phyloP scores from a whole-genome alignment of 2,113 vertebrate species.

The Prolemur simus region DNA sequence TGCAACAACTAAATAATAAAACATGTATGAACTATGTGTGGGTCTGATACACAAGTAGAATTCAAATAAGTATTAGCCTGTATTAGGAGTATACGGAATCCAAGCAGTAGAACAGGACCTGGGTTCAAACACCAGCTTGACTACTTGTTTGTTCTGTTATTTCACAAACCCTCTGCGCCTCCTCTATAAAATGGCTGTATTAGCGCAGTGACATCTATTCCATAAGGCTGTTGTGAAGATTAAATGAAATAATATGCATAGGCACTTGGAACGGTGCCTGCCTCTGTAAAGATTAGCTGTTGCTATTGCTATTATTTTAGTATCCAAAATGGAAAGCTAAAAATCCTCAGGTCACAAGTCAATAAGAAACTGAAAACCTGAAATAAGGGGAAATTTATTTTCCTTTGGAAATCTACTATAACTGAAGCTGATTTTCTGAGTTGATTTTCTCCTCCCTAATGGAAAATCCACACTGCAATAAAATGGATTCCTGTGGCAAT shows the following conservation, averaged over 20 bases:
- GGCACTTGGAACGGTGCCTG: neutral
- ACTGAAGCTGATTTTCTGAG: slow-evolving; percentile 12
- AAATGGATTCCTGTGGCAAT: neutral
- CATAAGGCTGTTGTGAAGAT: neutral
- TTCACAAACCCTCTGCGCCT: neutral
- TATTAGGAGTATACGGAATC: neutral
- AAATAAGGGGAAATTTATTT: neutral
- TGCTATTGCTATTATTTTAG: neutral
- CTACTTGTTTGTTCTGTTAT: neutral
- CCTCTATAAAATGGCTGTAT: neutral
- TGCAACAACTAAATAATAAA: neutral
- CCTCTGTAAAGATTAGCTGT: neutral
- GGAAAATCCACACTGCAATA: slow-evolving; percentile 18
- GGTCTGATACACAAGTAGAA: neutral
- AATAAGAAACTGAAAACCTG: slow-evolving; percentile 7
- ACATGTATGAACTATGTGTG: too few relatives aligned
- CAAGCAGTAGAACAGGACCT: neutral
- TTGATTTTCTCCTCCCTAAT: neutral
- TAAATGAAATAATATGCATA: neutral
- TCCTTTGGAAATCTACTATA: neutral
- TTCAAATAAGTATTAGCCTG: neutral
- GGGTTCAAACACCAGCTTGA: neutral
- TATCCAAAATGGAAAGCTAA: neutral
- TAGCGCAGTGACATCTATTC: neutral
- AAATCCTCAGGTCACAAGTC: slow-evolving; percentile 17